Conservation (phyloP, 2,888 invertebrate species). For the Lasioglossum leucozonium region DNA sequence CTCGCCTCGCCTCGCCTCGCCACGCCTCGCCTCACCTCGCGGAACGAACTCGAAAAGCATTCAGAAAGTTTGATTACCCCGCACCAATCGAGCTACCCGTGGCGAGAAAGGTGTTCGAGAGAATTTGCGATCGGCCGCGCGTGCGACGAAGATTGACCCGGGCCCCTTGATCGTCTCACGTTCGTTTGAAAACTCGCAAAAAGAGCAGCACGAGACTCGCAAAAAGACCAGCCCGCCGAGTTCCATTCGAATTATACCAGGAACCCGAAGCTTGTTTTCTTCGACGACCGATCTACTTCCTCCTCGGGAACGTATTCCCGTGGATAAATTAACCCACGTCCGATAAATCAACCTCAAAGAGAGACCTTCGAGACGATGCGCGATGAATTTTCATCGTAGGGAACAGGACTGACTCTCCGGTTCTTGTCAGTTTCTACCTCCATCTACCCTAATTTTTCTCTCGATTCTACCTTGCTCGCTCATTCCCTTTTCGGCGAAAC, state of each 20-base stretch:
- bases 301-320: not conserved
- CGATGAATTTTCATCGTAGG: not conserved
- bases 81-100: conserved; percentile 50
- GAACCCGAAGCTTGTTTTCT: not conserved
- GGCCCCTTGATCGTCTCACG: conserved; percentile 27
- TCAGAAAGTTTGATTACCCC: conserved; percentile 65
- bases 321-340: not conserved
- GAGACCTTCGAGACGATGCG: not conserved
- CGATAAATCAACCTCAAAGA: not conserved
- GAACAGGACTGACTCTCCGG: not conserved
- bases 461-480: not conserved
- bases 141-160: conserved; percentile 20
- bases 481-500: not conserved
- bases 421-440: not conserved
- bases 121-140: conserved; percentile 27
- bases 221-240: too few relatives aligned
- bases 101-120: conserved; percentile 9
- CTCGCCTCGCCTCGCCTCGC: too few relatives aligned
- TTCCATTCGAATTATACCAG: not conserved
- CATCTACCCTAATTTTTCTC: not conserved
- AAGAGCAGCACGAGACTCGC: not conserved
- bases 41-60: conserved; percentile 78
- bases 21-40: conserved; percentile 1
- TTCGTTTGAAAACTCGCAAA: conserved; percentile 25
- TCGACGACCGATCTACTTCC: not conserved